Evolutionary conservation across 2,888 invertebrate genomes (phyloP), one percentile per base, ranked within the genome.

Genomic region (Hedya salicella): DNA sequence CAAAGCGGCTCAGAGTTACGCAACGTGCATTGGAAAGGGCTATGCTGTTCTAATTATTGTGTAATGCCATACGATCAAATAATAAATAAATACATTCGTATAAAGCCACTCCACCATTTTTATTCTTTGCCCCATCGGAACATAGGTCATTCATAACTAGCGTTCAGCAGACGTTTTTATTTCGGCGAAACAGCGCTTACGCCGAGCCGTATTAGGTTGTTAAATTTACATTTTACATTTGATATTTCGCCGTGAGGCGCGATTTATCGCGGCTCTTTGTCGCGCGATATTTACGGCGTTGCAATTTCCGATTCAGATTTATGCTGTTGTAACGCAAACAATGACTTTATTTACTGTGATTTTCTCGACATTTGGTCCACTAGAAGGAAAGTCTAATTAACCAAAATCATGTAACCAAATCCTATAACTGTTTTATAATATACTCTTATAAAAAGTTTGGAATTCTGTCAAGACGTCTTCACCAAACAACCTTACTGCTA

Each of bases 181-280:
- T 88, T 81, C 81, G 82, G 79, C 85, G 88, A 88, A 89, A 88
- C 87, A 89, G 81, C 79, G 82, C 83, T 87, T 86, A 85, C 83
- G 82, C 87, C 84, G 86, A 82, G 81, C 81, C 86, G 88, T 85
- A 91, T 90, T 91, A 91, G 89, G 90, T 86, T 87, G 85, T 91
- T 89, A 89, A 89, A 90, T 91, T 90, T 89, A 89, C 90, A 90
- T 89, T 89, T 89, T 86, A 85, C 88, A 88, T 89, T 89, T 89
- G 88, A 89, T 89, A 89, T 87, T 89, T 89, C 85, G 85, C 88
- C 88, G 89, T 89, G 89, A 88, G 87, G 85, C 76, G 75, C 76
- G 79, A 90, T 89, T 90, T 90, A 89, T 89, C 74, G 80, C 77
- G 25, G 75, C 50, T 53, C 53, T 44, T 50, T 61, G 62, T 59